Evolutionary conservation across 2,113 vertebrate genomes (phyloP).

Genomic region (Polypterus senegalus): DNA sequence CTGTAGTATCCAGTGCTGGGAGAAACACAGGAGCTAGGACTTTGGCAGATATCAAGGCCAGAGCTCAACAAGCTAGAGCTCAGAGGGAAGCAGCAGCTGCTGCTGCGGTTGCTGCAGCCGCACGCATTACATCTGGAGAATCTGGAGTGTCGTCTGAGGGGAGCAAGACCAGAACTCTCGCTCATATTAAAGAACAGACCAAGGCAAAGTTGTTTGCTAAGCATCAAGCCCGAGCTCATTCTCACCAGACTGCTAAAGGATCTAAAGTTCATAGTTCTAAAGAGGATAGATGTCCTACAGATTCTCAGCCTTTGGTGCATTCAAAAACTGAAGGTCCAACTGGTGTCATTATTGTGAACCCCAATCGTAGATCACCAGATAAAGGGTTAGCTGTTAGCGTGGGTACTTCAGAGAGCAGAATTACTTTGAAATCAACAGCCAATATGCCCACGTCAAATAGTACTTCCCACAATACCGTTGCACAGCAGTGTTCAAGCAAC

Average conservation of each 20-base stretch:
- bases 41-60: conserved; percentile 69
- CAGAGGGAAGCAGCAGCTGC: conserved; percentile 67
- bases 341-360: conserved; percentile 68
- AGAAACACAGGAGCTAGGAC: conserved; percentile 68
- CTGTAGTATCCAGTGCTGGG: conserved; percentile 40
- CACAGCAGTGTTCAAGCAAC: conserved; percentile 55
- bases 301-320: conserved; percentile 37
- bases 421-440: conserved; percentile 47
- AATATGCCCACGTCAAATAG: conserved; percentile 47
- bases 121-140: conserved; percentile 55
- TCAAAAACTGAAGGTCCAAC: conserved; percentile 57
- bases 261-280: conserved; percentile 38
- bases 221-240: conserved; percentile 56
- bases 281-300: conserved; percentile 42
- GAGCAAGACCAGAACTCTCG: conserved; percentile 57
- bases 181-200: conserved; percentile 68
- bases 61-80: conserved; percentile 66
- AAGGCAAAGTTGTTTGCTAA: conserved; percentile 69
- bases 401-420: conserved; percentile 19
- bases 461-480: conserved; percentile 41
- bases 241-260: conserved; percentile 53
- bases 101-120: conserved; percentile 57
- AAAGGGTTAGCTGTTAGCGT: conserved; percentile 39
- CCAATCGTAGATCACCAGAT: conserved; percentile 65
- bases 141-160: conserved; percentile 55